Evolutionary conservation across 2,888 invertebrate genomes (phyloP).

Genomic region (Ochropleura leucogaster): DNA sequence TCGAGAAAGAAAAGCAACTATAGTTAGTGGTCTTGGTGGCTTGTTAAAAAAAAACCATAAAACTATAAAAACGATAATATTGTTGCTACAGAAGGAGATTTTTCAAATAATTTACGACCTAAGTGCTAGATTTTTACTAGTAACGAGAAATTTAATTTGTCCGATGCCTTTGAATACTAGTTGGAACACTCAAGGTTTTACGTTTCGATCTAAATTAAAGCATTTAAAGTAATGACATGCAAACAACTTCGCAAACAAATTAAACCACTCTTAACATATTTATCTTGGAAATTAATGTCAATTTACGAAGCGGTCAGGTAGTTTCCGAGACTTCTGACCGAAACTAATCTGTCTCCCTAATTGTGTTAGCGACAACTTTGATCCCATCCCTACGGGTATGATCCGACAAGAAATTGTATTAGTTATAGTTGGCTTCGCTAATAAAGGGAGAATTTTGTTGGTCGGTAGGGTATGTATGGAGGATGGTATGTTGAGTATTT

Average conservation of each 20-base stretch:
- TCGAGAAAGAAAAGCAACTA: no score
- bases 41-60: background rate
- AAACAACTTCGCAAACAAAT: conserved; percentile 48
- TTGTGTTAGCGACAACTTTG: conserved; percentile 90
- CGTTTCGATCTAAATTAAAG: no score
- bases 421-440: conserved; percentile 88
- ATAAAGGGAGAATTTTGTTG: conserved; percentile 79
- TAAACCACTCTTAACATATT: conserved; percentile 66
- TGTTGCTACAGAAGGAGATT: no score
- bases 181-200: no score
- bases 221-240: background rate
- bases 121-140: no score
- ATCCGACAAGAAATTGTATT: conserved; percentile 88
- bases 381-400: conserved; percentile 89
- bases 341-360: conserved; percentile 89
- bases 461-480: conserved; percentile 35
- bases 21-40: no score
- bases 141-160: no score
- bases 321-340: conserved; percentile 77
- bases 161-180: no score
- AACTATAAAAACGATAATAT: no score
- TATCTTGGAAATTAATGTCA: conserved; percentile 80
- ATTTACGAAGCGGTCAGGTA: conserved; percentile 83
- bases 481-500: conserved; percentile 3
- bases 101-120: no score